Evolutionary conservation across 2,888 invertebrate species (phyloP), one percentile per base, ranked within the genome.

Genomic region (Trissolcus brochymenae): DNA sequence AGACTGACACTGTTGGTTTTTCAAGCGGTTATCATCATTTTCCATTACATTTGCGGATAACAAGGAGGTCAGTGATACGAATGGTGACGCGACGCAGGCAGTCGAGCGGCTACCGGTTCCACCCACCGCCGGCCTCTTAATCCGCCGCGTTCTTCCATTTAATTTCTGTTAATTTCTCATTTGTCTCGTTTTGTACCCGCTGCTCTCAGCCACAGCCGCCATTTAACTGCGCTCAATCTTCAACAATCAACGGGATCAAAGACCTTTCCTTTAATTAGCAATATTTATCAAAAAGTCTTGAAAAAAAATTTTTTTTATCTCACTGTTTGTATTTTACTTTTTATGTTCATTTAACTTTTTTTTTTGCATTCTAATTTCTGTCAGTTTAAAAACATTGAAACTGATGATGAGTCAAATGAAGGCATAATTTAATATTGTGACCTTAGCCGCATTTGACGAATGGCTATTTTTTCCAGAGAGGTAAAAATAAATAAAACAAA

Each of bases 21-120:
- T 41, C 14, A 6, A 46, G 29, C 55, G 29, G n/a, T 51, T 35
- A 77, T 77, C 68, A 64, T 68, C 57, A 60, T 67, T 77, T 77
- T 68, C 56, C 68, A 77, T 73, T 73, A 62, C 74, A 76, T 77
- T 79, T 66, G 66, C 70, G 76, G 79, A 78, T 80, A 81, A 84
- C 83, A 83, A 83, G 80, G 82, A 80, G 84, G 82, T 84, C 84
- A 83, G 81, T 81, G 85, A 84, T 86, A 87, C 84, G 81, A 82
- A 80, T 68, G 74, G 66, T 64, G 74, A 71, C 74, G 74, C 66
- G 62, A 70, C 76, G 62, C 35, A 66, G 51, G 29, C 57, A 59
- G 59, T 16, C 62, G 65, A 71, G 77, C 80, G 80, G 79, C 80
- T 82, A 80, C 81, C 81, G 77, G 79, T 79, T 71, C 70, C 79